Evolutionary conservation across 2,888 invertebrate species (phyloP), one percentile per base, ranked within the genome.

Genomic region (Sthenelais limicola): DNA sequence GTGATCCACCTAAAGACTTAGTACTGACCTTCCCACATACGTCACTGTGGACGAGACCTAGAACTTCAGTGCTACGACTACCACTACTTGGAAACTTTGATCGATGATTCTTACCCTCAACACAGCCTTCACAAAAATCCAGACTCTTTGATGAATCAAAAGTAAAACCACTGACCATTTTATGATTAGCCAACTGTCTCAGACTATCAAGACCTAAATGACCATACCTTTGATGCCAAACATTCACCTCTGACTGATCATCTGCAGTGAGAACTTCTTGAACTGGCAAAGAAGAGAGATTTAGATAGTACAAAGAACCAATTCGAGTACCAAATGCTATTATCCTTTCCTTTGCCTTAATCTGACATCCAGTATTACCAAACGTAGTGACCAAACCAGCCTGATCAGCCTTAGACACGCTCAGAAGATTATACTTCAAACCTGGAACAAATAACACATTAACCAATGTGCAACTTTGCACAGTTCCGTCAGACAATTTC

Each of bases 361-460:
- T 33, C n/a, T 70, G 35, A 62, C 73, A 68, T 30, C 62, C 68
- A 15, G 9, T 56, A 0, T 38, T 52, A 3, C 15, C 49, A 33
- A 73, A 73, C 35, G 48, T 43, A 12, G 70, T 47, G 7, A 30
- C 3, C 48, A 18, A 28, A 15, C 69, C 47, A 48, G 47, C 4
- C 9, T 72, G 38, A 24, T 9, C 33, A 32, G 68, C 28, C 26
- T 68, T 72, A 9, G 69, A 33, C 0, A 73, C 70, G 38, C 73
- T 73, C 1, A 66, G 52, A 26, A 72, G 26, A 24, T 72, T 72
- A 49, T 32, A 66, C 28, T 62, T 30, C 48, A 72, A 24, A 3
- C 47, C 62, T 38, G 67, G 72, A 18, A 72, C 73, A 33, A 30
- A 69, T 33, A 73, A 33, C 24, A 69, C 73, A 70, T 73, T 58